Conservation (phyloP, 35 echinoderm and acorn worm species). For the Apostichopus parvimensis region DNA sequence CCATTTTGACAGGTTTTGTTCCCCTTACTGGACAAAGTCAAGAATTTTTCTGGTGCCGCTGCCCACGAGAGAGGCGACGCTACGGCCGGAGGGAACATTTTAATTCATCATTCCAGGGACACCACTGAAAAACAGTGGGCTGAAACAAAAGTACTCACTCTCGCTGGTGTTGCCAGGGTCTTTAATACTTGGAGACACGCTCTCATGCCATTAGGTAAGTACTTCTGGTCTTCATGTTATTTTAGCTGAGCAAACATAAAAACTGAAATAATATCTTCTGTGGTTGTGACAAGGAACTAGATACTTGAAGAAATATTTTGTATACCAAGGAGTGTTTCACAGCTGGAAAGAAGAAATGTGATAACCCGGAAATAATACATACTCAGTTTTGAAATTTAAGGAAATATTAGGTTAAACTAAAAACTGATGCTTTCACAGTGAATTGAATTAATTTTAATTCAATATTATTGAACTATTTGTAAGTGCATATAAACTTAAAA, state of each 20-base stretch:
- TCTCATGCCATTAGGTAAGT: constrained; percentile 84
- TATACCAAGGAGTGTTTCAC: too few relatives aligned
- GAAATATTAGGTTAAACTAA: too few relatives aligned
- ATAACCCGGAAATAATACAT: too few relatives aligned
- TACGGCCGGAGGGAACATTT: constrained; percentile 68
- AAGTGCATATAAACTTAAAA: too few relatives aligned
- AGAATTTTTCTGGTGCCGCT: constrained; percentile 92
- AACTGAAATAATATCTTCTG: constrained; percentile 83
- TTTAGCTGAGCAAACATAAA: constrained; percentile 69
- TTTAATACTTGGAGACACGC: constrained; percentile 99
- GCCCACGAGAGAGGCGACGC: constrained; percentile 60
- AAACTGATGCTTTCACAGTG: too few relatives aligned
- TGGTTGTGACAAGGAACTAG: constrained; percentile 90
- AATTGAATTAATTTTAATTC: too few relatives aligned
- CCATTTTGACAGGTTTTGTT: constrained; percentile 74
- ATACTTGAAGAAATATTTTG: constrained; percentile 74
- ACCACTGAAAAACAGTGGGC: constrained; percentile 99
- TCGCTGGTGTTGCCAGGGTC: constrained; percentile 98
- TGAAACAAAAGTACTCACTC: constrained; percentile 92
- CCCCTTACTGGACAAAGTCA: constrained; percentile 94
- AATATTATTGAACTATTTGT: too few relatives aligned
- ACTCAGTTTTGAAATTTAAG: too few relatives aligned
- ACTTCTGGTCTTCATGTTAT: constrained; percentile 63
- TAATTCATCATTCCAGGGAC: constrained; percentile 97
- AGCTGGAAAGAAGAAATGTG: too few relatives aligned